A percentile compares a stretch with the other conserved stretches of the same genome.
These are phyloP conservation scores for Caradrina kadenii DNA, from an alignment of 2,888 invertebrate genomes.

Conservation along the genomic window DNA sequence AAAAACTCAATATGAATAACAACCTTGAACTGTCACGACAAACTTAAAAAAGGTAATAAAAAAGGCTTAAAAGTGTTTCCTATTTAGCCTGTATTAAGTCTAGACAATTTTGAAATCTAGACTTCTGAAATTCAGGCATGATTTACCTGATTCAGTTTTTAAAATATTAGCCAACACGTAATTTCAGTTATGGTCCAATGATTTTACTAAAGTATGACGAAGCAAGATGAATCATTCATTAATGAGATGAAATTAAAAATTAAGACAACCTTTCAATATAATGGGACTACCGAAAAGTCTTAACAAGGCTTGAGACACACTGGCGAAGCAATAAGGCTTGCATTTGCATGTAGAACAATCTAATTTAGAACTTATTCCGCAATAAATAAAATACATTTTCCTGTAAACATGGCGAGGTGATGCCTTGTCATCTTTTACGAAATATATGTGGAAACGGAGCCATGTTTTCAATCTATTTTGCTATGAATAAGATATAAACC, in stretches of 20 bases:
- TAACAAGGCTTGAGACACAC: neutral
- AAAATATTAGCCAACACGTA: conserved; percentile 29
- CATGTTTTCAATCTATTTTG: neutral
- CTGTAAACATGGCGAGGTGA: neutral
- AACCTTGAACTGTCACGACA: conserved; percentile 48
- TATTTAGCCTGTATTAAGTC: conserved; percentile 11
- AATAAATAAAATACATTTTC: neutral
- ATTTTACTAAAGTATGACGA: conserved; percentile 9
- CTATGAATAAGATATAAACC: conserved; percentile 6
- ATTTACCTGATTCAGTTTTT: conserved; percentile 5
- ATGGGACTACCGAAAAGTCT: neutral
- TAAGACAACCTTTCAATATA: neutral
- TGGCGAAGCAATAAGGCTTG: no score
- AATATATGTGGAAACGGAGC: neutral
- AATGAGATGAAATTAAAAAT: conserved; percentile 19
- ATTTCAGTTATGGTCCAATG: conserved; percentile 26
- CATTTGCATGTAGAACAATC: neutral
- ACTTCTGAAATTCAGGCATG: conserved; percentile 41
- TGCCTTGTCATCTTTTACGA: neutral
- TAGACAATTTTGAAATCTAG: conserved; percentile 35
- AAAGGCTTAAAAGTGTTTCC: neutral
- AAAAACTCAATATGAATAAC: conserved; percentile 22
- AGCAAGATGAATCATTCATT: conserved; percentile 4
- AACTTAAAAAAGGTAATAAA: neutral
- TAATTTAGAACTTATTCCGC: neutral